Evolutionary conservation across 1,140 invertebrate species (phyloP), one percentile per base, ranked within the genome.

Genomic region (Zaprionus ghesquierei): DNA sequence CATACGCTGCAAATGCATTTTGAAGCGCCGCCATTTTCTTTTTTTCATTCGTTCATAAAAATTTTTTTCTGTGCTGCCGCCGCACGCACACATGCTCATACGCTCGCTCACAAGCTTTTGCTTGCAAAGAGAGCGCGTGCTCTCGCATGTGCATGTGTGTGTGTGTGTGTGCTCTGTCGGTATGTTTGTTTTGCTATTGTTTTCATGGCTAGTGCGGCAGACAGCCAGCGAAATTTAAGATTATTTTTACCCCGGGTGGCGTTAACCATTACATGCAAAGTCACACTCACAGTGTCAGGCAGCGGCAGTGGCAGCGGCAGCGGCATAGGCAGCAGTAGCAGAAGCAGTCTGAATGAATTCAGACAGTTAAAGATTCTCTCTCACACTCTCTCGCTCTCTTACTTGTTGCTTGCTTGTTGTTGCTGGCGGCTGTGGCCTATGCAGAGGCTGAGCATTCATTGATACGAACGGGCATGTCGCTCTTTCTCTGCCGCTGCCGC

Each of bases 181-280:
- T 59, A 62, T 63, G 59, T 63, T 68, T 75, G 58, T 61, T 79
- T 82, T 87, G 68, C 79, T 81, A 84, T 84, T 80, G 79, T 87
- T 82, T 85, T 75, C 63, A 69, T 63, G 76, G 66, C 69, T 65
- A 65, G 55, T 62, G 60, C 63, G 15, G 64, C 75, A 78, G 51
- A 70, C 54, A 46, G 59, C 60, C 73, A 49, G 62, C 61, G 46
- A 60, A 60, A 65, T 55, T 41, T 41, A 72, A 59, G 65, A 59
- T 20, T 55, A 59, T 77, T 61, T 60, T 60, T 62, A 50, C 58
- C 60, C 22, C 18, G 60, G 77, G 62, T 86, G 77, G 84, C 82
- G 82, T 87, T 79, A 86, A 87, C 79, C 85, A 89, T 80, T 89
- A 84, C 84, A 89, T 78, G 70, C 80, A 84, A 89, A 89, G 73